Base-by-base conservation (phyloP, 2,888 invertebrate species). In the Dolichopus griseipennis region DNA sequence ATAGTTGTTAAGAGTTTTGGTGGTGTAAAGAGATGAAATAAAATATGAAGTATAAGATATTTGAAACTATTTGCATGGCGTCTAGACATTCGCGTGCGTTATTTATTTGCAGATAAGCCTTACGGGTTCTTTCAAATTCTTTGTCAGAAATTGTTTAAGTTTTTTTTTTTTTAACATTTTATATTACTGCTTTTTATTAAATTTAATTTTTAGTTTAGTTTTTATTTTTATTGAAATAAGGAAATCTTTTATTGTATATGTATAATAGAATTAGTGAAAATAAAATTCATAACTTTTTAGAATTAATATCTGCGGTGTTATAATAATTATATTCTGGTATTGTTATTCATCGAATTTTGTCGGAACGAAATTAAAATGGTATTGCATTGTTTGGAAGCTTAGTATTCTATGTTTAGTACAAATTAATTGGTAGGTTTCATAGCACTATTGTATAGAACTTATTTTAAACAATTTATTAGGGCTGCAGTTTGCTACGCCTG, bases 31-130 rank as follows among this genome's bases (percentile, higher is more conserved):
- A 52, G n/a, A 52, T 18, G 2, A 18, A 52, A 6, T 12, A 18
- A 52, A 18, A 52, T 52, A 52, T 52, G 15, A 52, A 52, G 15
- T 18, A 52, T 18, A 52, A 52, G 15, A 52, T 52, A 12, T 52
- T 52, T 52, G n/a, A 52, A 52, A 52, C 52, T 52, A 52, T 52
- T 52, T 52, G 52, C 52, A 52, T 52, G 52, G 52, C 52, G 52
- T 52, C 52, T 52, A 52, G 52, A 52, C 52, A 52, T 52, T 52
- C 52, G 52, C 52, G 52, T 52, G 52, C 52, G 52, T 52, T 52
- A 52, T 52, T 52, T 52, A 52, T 52, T 52, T 52, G 18, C n/a
- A 52, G 52, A 52, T 52, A 52, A 52, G 52, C 52, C 52, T 52
- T 52, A 52, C 52, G 52, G 52, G 52, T 52, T 18, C 52, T 52